A percentile compares a stretch with the other conserved stretches of the same genome.
phyloP scores from a whole-genome alignment of 2,113 vertebrate genomes.

The Piaya cayana region DNA sequence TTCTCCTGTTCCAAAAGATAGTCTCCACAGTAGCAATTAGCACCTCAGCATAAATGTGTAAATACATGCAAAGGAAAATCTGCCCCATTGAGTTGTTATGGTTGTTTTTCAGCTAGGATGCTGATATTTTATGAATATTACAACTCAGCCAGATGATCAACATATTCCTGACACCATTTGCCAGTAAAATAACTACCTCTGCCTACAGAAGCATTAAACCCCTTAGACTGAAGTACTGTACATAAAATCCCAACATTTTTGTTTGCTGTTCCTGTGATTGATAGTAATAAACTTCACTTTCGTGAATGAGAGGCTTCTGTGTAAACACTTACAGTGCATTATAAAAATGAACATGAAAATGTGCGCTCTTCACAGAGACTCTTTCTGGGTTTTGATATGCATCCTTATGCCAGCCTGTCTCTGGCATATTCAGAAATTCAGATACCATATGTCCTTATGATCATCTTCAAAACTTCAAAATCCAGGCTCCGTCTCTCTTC shows the following conservation, averaged over 20 bases:
- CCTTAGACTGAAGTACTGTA: constrained; percentile 41
- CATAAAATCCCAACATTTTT: constrained; percentile 60
- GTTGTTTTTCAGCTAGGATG: constrained; percentile 36
- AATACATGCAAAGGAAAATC: background rate
- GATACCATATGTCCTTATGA: constrained; percentile 53
- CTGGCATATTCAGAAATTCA: constrained; percentile 46
- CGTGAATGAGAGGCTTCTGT: constrained; percentile 39
- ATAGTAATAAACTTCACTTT: constrained; percentile 47
- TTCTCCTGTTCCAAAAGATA: background rate
- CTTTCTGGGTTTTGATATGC: background rate
- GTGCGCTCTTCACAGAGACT: constrained; percentile 16
- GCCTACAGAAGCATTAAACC: constrained; percentile 40
- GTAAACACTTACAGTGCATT: constrained; percentile 52
- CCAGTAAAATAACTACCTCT: constrained; percentile 49
- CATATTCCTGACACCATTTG: constrained; percentile 50
- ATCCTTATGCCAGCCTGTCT: constrained; percentile 45
- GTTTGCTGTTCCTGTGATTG: constrained; percentile 48
- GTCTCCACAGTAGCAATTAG: background rate
- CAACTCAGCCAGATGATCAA: constrained; percentile 38
- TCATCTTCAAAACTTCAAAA: constrained; percentile 41
- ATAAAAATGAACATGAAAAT: constrained; percentile 41
- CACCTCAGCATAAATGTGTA: background rate
- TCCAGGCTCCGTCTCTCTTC: background rate
- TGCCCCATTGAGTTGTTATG: background rate
- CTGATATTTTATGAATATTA: constrained; percentile 52